Evolutionary conservation across 2,113 vertebrate genomes (phyloP).

Genomic region (Eublepharis macularius): DNA sequence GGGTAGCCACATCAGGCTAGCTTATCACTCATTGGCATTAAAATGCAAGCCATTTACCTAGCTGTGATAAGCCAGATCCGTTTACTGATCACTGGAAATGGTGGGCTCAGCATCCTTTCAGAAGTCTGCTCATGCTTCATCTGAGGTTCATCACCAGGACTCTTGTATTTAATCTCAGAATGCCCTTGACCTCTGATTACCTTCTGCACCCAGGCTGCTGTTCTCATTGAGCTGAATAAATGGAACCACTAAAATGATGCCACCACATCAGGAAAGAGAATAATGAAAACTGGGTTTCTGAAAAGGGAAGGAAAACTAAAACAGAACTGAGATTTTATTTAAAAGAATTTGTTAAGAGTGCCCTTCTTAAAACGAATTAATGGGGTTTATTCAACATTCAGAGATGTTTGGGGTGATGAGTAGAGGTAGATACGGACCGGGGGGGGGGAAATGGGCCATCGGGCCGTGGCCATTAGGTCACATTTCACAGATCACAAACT

Average conservation of each 20-base stretch:
- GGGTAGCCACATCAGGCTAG: rapidly evolving
- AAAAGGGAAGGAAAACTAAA: conserved; percentile 47
- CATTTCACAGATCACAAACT: too few species aligned
- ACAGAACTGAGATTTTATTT: conserved; percentile 25
- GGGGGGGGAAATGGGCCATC: too few species aligned
- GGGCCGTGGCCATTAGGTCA: too few species aligned
- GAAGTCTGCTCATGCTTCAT: rapidly evolving
- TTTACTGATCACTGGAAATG: background rate
- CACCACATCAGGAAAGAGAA: conserved; percentile 40
- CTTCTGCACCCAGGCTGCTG: conserved; percentile 50
- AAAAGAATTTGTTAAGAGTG: background rate
- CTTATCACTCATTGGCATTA: background rate
- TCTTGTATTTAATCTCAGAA: conserved; percentile 42
- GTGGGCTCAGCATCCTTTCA: rapidly evolving
- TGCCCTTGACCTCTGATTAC: conserved; percentile 56
- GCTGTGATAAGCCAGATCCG: rapidly evolving
- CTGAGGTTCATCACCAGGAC: conserved; percentile 23
- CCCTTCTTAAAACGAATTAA: background rate
- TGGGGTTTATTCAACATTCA: background rate
- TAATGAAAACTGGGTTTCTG: conserved; percentile 12
- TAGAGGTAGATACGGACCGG: too few species aligned
- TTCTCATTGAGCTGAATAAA: conserved; percentile 54
- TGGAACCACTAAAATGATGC: conserved; percentile 10
- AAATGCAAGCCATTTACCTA: rapidly evolving
- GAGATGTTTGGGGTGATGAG: background rate